phyloP scores from a whole-genome alignment of 2,797 vertebrate species.

The Brachyalestes nurse region DNA sequence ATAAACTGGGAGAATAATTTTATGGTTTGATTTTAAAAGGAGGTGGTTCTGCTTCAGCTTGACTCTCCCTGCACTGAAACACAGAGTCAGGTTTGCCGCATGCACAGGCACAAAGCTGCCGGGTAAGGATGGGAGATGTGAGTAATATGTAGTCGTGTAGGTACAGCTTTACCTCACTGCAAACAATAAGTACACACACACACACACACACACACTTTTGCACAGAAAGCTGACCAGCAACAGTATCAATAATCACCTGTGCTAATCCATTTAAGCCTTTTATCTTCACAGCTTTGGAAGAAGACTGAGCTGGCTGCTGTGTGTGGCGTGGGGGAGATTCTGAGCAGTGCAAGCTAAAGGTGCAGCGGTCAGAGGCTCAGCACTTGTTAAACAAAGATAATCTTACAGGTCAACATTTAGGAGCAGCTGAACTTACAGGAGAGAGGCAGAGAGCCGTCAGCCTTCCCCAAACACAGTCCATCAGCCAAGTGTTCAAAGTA shows the following conservation, averaged over 20 bases:
- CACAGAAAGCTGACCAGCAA: constrained; percentile 64
- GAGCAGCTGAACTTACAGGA: constrained; percentile 42
- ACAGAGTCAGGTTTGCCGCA: not conserved
- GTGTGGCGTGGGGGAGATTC: constrained; percentile 29
- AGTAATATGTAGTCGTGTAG: not conserved
- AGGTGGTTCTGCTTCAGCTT: too few species aligned
- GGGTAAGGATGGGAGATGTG: not conserved
- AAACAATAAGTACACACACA: too few species aligned
- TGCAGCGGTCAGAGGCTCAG: constrained; percentile 65
- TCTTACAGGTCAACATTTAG: constrained; percentile 55
- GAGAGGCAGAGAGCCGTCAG: not conserved
- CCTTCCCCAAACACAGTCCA: too few species aligned
- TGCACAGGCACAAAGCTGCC: not conserved
- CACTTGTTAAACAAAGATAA: constrained; percentile 70
- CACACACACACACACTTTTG: constrained; percentile 30
- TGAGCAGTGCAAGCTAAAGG: constrained; percentile 53
- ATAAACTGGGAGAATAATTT: too few species aligned
- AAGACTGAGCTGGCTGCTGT: constrained; percentile 60
- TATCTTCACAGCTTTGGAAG: constrained; percentile 67
- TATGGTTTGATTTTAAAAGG: too few species aligned
- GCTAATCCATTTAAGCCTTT: constrained; percentile 78
- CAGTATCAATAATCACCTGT: constrained; percentile 76
- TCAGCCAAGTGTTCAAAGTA: too few species aligned
- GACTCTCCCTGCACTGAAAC: too few species aligned
- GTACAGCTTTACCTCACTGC: not conserved